Conservation (phyloP, 2,888 invertebrate species). For the Imbricaverruca yamaguchii region DNA sequence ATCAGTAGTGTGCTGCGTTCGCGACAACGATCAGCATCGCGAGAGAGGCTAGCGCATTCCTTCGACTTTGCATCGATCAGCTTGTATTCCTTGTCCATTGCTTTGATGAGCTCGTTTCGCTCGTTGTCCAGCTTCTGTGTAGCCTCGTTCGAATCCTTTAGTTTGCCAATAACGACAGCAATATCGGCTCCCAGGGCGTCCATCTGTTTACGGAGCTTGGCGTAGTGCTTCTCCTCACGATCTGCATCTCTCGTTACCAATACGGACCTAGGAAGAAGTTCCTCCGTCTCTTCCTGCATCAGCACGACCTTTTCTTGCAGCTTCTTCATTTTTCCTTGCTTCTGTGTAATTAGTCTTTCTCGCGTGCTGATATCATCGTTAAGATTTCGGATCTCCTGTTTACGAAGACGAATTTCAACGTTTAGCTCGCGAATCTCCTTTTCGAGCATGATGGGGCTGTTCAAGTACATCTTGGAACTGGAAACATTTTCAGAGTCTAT, state of each 20-base stretch:
- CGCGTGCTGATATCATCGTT: not conserved
- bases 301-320: not conserved
- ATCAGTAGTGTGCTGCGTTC: not conserved
- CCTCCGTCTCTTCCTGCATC: not conserved
- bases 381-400: not conserved
- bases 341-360: not conserved
- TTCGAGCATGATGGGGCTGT: not conserved
- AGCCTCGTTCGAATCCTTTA: not conserved
- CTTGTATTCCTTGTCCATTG: not conserved
- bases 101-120: constrained; percentile 9
- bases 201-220: not conserved
- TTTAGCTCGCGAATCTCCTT: not conserved
- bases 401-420: not conserved
- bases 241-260: not conserved
- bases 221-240: not conserved
- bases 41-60: not conserved
- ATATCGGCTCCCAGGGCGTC: not conserved
- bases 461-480: not conserved
- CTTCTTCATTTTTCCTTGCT: not conserved
- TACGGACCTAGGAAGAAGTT: not conserved
- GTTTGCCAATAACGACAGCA: not conserved
- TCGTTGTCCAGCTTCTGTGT: not conserved
- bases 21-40: not conserved
- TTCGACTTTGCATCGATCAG: constrained; percentile 1
- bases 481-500: not conserved